Evolutionary conservation across 2,888 invertebrate species (phyloP), one percentile per base, ranked within the genome.

Genomic region (Oscheius sp.): DNA sequence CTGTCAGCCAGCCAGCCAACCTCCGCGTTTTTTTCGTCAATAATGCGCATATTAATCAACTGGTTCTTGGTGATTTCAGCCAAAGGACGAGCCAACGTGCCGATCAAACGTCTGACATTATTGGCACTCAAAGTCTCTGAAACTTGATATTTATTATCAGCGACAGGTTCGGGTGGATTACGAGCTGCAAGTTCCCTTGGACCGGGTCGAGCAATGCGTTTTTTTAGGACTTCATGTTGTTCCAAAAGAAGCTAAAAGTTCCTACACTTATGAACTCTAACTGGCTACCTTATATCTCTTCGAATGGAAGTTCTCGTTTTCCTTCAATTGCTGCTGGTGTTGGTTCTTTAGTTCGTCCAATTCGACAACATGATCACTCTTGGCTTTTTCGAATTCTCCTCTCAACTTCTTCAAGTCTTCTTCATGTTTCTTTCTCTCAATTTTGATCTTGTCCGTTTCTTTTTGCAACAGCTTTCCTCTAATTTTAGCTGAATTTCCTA

Each of bases 21-120:
- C 33, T 46, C 64, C 3, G 8, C 0, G 8, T 8, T 31, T 25
- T 65, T 65, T 23, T 37, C 52, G n/a, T 65, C 55, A 25, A 65
- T 52, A 6, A 65, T 1, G 17, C 39, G 20, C 27, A 45, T 20
- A 27, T 65, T 65, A 4, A 39, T 29, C 42, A 65, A 15, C 39
- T 53, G 52, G 39, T 65, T 65, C 29, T 29, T 52, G 3, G 65
- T 45, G 6, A 67, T 46, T 31, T 67, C 67, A 12, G 57, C 67
- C 46, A 67, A 5, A 3, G 67, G 67, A 1, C 50, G 42, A 25
- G 67, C 57, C 15, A 67, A 23, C 10, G 46, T 23, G 3, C 20
- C 27, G n/a, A 67, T 57, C 5, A 57, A 31, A 1, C 1, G 33
- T n/a, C 58, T 45, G 29, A 46, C 31, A 0, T 55, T 57, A 17